phyloP scores from a whole-genome alignment of 2,888 invertebrate genomes.

The Scaptomyza parva region DNA sequence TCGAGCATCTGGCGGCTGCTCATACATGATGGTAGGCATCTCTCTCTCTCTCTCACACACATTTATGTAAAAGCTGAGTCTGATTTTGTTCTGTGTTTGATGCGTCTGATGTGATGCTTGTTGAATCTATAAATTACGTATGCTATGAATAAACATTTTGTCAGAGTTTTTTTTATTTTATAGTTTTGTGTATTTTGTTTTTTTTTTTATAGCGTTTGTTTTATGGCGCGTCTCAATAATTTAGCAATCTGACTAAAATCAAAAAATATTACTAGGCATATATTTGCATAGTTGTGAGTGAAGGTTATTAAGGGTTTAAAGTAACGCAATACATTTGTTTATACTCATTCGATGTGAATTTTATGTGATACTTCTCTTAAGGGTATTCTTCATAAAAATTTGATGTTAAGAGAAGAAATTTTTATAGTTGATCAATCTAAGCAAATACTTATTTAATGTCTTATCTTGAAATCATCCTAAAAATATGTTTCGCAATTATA shows the following conservation, averaged over 20 bases:
- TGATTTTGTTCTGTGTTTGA: slow-evolving; percentile 12
- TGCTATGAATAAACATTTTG: slow-evolving; percentile 82
- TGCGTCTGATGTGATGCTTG: slow-evolving; percentile 23
- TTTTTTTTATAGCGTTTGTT: slow-evolving; percentile 45
- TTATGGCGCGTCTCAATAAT: slow-evolving; percentile 52
- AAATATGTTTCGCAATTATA: neutral
- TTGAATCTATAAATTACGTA: slow-evolving; percentile 49
- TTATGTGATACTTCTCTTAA: too few relatives aligned
- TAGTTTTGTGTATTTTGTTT: slow-evolving; percentile 50
- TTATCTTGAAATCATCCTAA: neutral
- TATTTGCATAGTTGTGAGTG: slow-evolving; percentile 42
- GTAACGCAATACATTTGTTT: neutral
- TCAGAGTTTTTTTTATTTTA: slow-evolving; percentile 69
- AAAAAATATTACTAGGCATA: slow-evolving; percentile 48
- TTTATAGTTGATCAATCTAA: neutral
- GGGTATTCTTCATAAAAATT: too few relatives aligned
- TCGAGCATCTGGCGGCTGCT: slow-evolving; percentile 17
- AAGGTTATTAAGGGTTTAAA: too few relatives aligned
- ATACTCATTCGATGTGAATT: neutral
- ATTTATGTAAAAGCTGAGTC: too few relatives aligned
- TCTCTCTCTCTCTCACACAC: neutral
- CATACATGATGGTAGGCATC: slow-evolving; percentile 16
- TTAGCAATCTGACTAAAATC: slow-evolving; percentile 38
- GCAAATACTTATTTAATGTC: too few relatives aligned
- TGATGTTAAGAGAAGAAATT: too few relatives aligned